phyloP scores from a whole-genome alignment of 2,888 invertebrate species.

The Gisinianus flammeolus region DNA sequence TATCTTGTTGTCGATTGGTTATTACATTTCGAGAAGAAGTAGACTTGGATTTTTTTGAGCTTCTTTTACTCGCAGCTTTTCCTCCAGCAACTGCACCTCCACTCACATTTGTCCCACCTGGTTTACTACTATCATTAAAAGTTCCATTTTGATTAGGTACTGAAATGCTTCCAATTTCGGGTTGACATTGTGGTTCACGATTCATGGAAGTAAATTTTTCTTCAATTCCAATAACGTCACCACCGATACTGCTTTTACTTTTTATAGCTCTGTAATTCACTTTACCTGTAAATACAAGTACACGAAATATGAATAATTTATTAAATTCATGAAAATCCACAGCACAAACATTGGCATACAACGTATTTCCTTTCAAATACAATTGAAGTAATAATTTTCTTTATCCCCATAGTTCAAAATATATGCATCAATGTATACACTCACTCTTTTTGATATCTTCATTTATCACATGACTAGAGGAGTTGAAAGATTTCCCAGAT shows the following conservation, averaged over 20 bases:
- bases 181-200: not conserved
- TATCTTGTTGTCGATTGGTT: not conserved
- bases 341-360: too few species aligned
- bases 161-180: not conserved
- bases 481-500: slow-evolving; percentile 2
- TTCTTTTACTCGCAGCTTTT: slow-evolving; percentile 2
- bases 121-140: not conserved
- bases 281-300: not conserved
- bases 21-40: not conserved
- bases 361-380: too few species aligned
- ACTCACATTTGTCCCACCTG: not conserved
- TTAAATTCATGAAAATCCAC: not conserved
- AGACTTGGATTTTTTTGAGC: slow-evolving; percentile 13
- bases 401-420: not conserved
- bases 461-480: slow-evolving; percentile 10
- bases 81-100: not conserved
- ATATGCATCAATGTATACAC: not conserved
- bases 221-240: not conserved
- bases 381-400: too few species aligned
- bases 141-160: not conserved
- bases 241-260: not conserved
- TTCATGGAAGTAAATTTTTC: not conserved
- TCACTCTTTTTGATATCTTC: not conserved
- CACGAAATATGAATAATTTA: not conserved
- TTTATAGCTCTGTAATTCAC: not conserved